Conservation (phyloP, 2,888 invertebrate species). For the Platynereis dumerilii region DNA sequence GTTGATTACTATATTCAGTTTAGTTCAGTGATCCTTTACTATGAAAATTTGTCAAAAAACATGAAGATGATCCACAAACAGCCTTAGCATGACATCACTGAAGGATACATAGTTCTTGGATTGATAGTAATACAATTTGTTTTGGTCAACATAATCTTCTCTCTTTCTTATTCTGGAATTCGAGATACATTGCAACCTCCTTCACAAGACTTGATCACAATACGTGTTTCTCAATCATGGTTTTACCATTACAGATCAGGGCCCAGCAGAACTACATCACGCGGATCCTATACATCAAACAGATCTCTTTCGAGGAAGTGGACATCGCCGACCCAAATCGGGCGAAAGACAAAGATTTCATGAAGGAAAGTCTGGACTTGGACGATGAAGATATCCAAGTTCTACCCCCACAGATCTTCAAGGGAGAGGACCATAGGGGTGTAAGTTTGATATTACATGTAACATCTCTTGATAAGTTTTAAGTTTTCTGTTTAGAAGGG, state of each 20-base stretch:
- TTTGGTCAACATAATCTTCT: too few relatives aligned
- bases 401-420: constrained; percentile 90
- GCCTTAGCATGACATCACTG: too few relatives aligned
- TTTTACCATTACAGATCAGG: constrained; percentile 88
- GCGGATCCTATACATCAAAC: constrained; percentile 91
- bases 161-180: too few relatives aligned
- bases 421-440: constrained; percentile 85
- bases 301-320: constrained; percentile 85
- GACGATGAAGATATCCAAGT: constrained; percentile 43
- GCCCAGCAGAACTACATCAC: constrained; percentile 91
- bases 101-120: too few relatives aligned
- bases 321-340: constrained; percentile 94
- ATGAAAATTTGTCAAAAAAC: too few relatives aligned
- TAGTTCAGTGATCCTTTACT: too few relatives aligned
- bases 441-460: constrained; percentile 67
- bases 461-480: not conserved
- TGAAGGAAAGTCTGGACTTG: constrained; percentile 78
- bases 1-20: too few relatives aligned
- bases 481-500: not conserved
- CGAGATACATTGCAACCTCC: too few relatives aligned
- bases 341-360: constrained; percentile 86
- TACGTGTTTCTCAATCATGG: too few relatives aligned
- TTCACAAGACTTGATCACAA: too few relatives aligned
- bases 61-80: too few relatives aligned
- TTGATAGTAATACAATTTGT: too few relatives aligned